Evolutionary conservation across 2,113 vertebrate genomes (phyloP).

Genomic region (Pteropus alecto): DNA sequence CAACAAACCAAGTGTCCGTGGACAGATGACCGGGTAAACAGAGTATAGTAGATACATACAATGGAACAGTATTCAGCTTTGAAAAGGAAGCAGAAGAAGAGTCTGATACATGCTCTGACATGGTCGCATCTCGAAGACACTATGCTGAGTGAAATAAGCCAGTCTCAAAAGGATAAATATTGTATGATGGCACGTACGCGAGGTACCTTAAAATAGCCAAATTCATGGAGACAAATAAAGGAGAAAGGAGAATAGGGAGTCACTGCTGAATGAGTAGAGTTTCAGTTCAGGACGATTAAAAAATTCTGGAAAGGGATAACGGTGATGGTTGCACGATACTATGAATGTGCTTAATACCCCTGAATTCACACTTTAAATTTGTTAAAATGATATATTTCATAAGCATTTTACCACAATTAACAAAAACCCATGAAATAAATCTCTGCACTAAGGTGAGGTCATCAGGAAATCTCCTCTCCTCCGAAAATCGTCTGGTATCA

Average conservation of each 20-base stretch:
- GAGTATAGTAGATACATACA: neutral
- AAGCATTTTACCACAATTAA: neutral
- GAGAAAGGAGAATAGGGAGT: neutral
- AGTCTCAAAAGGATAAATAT: neutral
- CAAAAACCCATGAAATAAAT: neutral
- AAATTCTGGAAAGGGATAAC: neutral
- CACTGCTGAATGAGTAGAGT: neutral
- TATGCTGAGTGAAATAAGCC: neutral
- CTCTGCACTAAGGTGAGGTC: neutral
- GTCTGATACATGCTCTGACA: neutral
- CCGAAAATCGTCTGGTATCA: neutral
- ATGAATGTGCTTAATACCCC: neutral
- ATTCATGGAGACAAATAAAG: neutral
- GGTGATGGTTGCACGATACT: fast-evolving
- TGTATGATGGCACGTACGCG: neutral
- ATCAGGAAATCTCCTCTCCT: neutral
- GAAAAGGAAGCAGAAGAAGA: neutral
- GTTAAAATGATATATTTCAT: neutral
- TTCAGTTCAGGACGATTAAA: neutral
- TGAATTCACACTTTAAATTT: neutral
- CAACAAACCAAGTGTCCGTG: neutral
- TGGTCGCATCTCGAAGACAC: neutral
- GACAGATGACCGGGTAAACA: neutral
- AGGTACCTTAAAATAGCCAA: neutral
- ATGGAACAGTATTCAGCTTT: neutral